Evolutionary conservation across 2,113 vertebrate genomes (phyloP).

Genomic region (Puma concolor): DNA sequence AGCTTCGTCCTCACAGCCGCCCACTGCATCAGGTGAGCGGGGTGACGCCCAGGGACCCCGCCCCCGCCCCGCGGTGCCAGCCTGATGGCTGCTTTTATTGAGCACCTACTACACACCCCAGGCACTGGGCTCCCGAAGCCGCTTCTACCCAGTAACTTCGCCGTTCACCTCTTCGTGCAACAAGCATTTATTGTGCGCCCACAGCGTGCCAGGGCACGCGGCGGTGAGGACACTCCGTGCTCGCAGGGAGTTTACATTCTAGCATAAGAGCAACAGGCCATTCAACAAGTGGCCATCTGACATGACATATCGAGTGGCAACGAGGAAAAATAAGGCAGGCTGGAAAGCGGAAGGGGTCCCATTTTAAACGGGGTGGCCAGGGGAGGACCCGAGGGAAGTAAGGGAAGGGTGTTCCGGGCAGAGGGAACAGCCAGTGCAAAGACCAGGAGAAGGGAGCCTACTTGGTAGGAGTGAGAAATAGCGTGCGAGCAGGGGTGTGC

Average conservation of each 20-base stretch:
- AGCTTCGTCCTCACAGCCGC: constrained; percentile 93
- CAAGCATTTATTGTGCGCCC: too few relatives aligned
- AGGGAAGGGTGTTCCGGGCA: background rate
- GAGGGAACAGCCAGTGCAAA: background rate
- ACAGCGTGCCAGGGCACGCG: background rate
- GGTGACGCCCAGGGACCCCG: rapidly evolving
- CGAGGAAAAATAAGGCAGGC: background rate
- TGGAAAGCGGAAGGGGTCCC: too few relatives aligned
- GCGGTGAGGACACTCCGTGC: background rate
- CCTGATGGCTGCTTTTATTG: background rate
- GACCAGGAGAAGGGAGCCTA: background rate
- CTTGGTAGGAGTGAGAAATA: background rate
- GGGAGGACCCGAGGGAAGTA: background rate
- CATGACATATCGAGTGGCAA: rapidly evolving
- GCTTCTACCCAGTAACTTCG: rapidly evolving
- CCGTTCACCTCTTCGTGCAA: background rate
- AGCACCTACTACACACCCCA: background rate
- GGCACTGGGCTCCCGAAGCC: background rate
- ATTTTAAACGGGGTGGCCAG: background rate
- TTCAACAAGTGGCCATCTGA: background rate
- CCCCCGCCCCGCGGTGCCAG: rapidly evolving
- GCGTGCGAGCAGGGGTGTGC: rapidly evolving
- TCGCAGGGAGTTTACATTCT: background rate
- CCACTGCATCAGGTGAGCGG: constrained; percentile 92
- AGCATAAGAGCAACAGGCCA: background rate